Base-by-base conservation (phyloP, 1,140 invertebrate species). In the Ectropis grisescens region DNA sequence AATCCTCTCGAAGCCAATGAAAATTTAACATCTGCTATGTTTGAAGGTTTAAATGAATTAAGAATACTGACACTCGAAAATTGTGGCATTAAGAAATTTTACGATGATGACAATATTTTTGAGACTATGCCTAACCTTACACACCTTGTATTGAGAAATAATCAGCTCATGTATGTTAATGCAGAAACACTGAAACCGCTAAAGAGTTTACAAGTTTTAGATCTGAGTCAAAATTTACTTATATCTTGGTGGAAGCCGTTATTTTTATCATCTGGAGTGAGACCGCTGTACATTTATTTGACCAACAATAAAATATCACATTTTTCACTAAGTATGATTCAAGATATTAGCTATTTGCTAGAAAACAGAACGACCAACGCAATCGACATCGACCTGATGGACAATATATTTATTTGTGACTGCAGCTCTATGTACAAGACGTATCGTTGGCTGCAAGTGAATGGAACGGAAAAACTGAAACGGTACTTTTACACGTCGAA, bases 381-480 rank as follows among this genome's bases (percentile, higher is more conserved):
- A 8, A 35, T 58, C 1, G 43, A 61, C 31, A 58, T 88, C 13
- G 68, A 85, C 32, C 28, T 87, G 2, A 59, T 65, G 36, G 58
- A 74, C 16, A 88, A 88, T 58, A 69, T 84, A 3, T 84, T 86
- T 37, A 62, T 81, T 26, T 88, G 86, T 43, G 82, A 85, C 37
- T 86, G 85, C 40, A 58, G 47, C 19, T 54, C 61, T 0, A 78
- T 78, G 59, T 83, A 72, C 40, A 52, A 43, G 33, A 59, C 58
- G 1, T 75, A 68, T n/a, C 51, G 58, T 22, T 82, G 69, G 74
- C 32, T 76, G 7, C 62, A 72, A 46, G 46, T 50, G 1, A 78
- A 72, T 16, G 65, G 75, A 5, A 59, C 64, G 2, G 19, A 37
- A 0, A 33, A 36, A 0, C 33, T 80, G 6, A 59, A 61, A 14